phyloP scores from a whole-genome alignment of 2,113 vertebrate genomes.

The Poeciliopsis prolifica region DNA sequence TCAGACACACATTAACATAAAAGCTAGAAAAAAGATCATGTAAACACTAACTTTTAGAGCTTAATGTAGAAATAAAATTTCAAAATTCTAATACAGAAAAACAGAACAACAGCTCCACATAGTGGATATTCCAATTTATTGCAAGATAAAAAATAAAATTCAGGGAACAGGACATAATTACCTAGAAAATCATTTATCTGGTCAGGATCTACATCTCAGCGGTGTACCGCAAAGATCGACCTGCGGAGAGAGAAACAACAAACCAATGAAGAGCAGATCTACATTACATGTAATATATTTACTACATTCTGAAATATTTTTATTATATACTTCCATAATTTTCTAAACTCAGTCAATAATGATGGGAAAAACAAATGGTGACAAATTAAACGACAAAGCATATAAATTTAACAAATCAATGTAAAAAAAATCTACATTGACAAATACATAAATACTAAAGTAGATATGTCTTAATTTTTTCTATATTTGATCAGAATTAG shows the following conservation, averaged over 20 bases:
- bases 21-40: no score
- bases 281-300: no score
- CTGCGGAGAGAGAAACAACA: neutral
- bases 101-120: constrained; percentile 55
- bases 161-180: neutral
- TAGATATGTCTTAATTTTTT: neutral
- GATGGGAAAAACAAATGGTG: no score
- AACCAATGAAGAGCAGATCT: neutral
- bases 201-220: neutral
- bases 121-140: constrained; percentile 37
- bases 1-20: no score
- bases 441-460: neutral
- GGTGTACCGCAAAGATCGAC: constrained; percentile 22
- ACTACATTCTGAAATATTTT: no score
- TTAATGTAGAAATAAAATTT: neutral
- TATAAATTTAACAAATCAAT: no score
- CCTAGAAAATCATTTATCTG: neutral
- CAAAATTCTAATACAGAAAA: neutral
- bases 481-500: neutral
- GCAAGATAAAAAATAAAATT: neutral
- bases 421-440: neutral
- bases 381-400: no score
- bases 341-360: neutral
- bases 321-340: no score
- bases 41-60: no score